Base-by-base conservation (phyloP, 2,888 invertebrate species). In the Hanleya hanleyi region DNA sequence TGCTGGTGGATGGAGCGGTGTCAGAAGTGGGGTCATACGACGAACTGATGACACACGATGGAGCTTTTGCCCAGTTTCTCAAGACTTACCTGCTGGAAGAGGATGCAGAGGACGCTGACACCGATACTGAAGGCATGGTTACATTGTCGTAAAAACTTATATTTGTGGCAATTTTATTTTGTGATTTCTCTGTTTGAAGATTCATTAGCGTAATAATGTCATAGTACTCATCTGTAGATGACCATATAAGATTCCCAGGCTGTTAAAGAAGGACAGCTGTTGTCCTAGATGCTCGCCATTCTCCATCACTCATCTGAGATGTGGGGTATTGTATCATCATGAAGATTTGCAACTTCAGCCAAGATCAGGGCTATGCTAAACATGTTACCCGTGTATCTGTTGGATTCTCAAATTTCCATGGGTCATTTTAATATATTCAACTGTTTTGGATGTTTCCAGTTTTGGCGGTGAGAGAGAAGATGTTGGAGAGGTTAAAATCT, bases 1-100 rank as follows among this genome's bases (percentile, higher is more conserved):
- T 99, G 9, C 90, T 99, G 86, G 95, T 94, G 65, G 93, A 95
- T 84, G 99, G 98, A 0, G 93, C 93, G 84, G 93, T 99, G 26
- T 95, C 96, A 0, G 99, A 99, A 91, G 93, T 92, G 61, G 99
- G 99, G 67, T 95, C 95, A 6, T 99, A 98, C 91, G 94, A 95
- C 83, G 95, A 97, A 88, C 92, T 99, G 84, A 89, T 99, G 75
- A 94, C 94, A 80, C 96, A 95, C 91, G 96, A 92, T 75, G 93
- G 93, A 50, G 92, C 91, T 1, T 93, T 93, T 87, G 91, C 92
- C 0, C 92, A 92, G 68, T 92, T 93, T 77, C 84, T 93, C 36
- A 89, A 91, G 70, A 91, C 91, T 49, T 92, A 91, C 81, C 83
- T 92, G 32, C 84, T 67, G 15, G 77, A 81, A 57, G 89, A 88